Evolutionary conservation across 2,888 invertebrate genomes (phyloP).

Genomic region (Troides aeacus): DNA sequence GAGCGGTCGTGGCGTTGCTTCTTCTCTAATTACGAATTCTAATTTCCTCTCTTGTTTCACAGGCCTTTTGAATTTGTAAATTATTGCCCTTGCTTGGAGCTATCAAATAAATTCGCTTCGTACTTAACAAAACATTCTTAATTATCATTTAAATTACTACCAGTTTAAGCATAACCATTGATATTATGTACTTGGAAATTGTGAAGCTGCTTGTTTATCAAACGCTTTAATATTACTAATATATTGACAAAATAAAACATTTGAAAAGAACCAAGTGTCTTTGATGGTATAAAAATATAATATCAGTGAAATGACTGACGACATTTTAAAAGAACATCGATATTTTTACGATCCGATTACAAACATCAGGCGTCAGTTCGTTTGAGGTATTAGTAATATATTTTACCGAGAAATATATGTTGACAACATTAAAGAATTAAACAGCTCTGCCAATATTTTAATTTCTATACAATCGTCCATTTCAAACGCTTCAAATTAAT

Average conservation of each 20-base stretch:
- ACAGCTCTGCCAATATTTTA: slow-evolving; percentile 61
- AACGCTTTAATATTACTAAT: not conserved
- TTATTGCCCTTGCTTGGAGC: slow-evolving; percentile 64
- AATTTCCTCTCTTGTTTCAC: slow-evolving; percentile 77
- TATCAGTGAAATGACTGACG: slow-evolving; percentile 7
- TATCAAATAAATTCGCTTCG: slow-evolving; percentile 58
- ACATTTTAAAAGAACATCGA: slow-evolving; percentile 9
- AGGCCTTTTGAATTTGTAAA: slow-evolving; percentile 78
- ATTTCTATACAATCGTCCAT: slow-evolving; percentile 74
- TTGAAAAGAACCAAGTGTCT: slow-evolving; percentile 8
- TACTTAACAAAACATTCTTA: slow-evolving; percentile 32
- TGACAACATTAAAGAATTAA: slow-evolving; percentile 70
- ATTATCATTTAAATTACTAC: slow-evolving; percentile 20
- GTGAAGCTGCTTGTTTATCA: not conserved
- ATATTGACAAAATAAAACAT: not conserved
- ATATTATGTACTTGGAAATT: not conserved
- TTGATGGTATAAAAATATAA: slow-evolving; percentile 22
- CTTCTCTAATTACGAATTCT: slow-evolving; percentile 77
- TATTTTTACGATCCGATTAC: slow-evolving; percentile 15
- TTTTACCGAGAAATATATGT: slow-evolving; percentile 64
- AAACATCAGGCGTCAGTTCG: slow-evolving; percentile 12
- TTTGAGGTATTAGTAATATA: slow-evolving; percentile 63
- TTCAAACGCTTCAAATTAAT: slow-evolving; percentile 73
- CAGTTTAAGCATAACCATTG: slow-evolving; percentile 7
- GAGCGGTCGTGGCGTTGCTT: slow-evolving; percentile 65